Evolutionary conservation across 2,113 vertebrate genomes (phyloP).

Genomic region (Oryctolagus cuniculus): DNA sequence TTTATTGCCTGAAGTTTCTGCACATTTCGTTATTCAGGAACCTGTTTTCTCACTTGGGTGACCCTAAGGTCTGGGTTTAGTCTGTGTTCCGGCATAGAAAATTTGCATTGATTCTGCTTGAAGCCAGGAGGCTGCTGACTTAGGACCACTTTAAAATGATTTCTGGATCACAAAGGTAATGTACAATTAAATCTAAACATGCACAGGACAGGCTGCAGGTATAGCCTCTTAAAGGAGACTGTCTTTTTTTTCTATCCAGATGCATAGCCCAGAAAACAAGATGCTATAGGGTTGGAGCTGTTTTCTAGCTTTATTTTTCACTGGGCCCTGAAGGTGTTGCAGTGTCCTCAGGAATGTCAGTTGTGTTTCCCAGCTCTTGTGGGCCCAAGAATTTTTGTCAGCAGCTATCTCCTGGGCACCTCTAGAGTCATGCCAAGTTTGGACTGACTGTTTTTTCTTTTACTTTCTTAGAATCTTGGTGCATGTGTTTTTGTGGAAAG

Average conservation of each 20-base stretch:
- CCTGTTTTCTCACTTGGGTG: background rate
- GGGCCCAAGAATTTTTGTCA: background rate
- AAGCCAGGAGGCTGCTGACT: background rate
- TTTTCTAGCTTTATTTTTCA: background rate
- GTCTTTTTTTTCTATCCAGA: background rate
- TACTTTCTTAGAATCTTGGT: background rate
- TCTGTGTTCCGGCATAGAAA: background rate
- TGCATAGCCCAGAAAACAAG: background rate
- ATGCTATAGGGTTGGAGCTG: background rate
- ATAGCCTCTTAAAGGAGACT: background rate
- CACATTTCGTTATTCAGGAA: background rate
- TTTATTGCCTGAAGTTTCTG: background rate
- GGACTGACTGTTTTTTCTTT: background rate
- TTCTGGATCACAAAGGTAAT: background rate
- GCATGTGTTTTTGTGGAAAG: background rate
- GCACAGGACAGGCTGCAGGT: background rate
- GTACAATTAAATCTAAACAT: background rate
- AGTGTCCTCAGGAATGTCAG: background rate
- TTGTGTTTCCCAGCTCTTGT: background rate
- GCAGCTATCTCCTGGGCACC: background rate
- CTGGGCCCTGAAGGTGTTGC: background rate
- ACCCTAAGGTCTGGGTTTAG: background rate
- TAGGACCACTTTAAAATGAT: background rate
- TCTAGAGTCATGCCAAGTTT: background rate
- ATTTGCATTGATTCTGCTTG: background rate